A percentile compares a stretch with the other conserved stretches of the same genome.
Evolutionary conservation across 2,888 invertebrate species (phyloP).

Genomic region (Bellardia bayeri): DNA sequence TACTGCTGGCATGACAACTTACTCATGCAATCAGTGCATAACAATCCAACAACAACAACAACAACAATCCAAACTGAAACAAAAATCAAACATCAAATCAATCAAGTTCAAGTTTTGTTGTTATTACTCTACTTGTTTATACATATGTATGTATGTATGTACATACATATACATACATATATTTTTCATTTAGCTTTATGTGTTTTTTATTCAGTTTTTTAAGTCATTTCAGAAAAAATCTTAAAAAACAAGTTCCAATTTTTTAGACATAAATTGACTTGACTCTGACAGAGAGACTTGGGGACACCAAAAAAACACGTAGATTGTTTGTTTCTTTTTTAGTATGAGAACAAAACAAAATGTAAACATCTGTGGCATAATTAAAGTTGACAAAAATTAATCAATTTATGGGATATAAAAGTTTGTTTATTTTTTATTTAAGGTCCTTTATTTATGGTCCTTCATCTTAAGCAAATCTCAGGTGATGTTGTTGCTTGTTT

Average conservation of each 20-base stretch:
- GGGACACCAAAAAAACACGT: neutral
- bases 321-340: neutral
- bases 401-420: constrained; percentile 27
- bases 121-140: neutral
- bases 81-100: constrained; percentile 66
- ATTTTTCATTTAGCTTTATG: neutral
- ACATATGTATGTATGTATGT: neutral
- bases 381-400: constrained; percentile 29
- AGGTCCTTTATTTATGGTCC: neutral
- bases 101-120: constrained; percentile 71
- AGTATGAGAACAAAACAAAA: neutral
- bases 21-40: constrained; percentile 69
- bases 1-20: constrained; percentile 67
- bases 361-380: constrained; percentile 25
- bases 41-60: constrained; percentile 16
- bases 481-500: neutral
- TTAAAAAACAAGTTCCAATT: constrained; percentile 1
- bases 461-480: neutral
- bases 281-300: constrained; percentile 35
- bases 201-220: neutral
- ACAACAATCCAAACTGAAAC: neutral
- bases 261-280: constrained; percentile 32
- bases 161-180: too few relatives aligned
- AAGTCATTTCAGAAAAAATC: constrained; percentile 17
- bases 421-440: neutral